Base-by-base conservation (phyloP, 2,797 vertebrate genomes). In the Merluccius polli region DNA sequence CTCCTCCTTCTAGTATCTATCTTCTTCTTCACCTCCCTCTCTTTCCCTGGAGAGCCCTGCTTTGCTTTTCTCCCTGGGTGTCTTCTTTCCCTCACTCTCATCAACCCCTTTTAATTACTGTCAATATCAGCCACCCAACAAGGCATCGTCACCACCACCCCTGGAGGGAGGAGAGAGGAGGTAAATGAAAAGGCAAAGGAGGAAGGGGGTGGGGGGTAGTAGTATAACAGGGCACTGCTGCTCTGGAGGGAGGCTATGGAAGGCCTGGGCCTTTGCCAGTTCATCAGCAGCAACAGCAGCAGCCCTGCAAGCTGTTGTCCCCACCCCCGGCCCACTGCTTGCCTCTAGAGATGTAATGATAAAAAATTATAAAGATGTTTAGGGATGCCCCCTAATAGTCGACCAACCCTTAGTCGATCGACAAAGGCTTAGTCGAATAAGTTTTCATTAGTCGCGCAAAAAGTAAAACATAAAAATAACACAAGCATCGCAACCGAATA, bases 31-130 rank as follows among this genome's bases (percentile, higher is more conserved):
- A 77, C 41, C 70, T 29, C 38, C 31, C 65, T 59, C 9, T 79
- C 63, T 75, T 68, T 18, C 41, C 41, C 65, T 69, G 67, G 24
- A 73, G 77, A 81, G 65, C 78, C 71, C 74, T 86, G 77, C 86
- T 83, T 77, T 31, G 48, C 21, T 68, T 44, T 82, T 78, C 80
- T 87, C 83, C 70, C 78, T 75, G 73, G 75, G 76, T 79, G 89
- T 86, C 84, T 89, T 88, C 87, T 68, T 92, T 93, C 88, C 79
- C 78, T 92, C 92, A 91, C 78, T 92, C 88, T 90, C 90, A 92
- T 92, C 87, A 91, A 83, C 79, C 76, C 76, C 79, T 87, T 92
- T 92, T 93, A 93, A 92, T 92, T 92, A 91, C 86, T 77, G 81
- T 82, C 75, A 75, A 85, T 86, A 87, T 86, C 81, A 78, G 81